A percentile compares a stretch with the other conserved stretches of the same genome.
Conservation (phyloP, 2,113 vertebrate species). For the Calonectris borealis region DNA sequence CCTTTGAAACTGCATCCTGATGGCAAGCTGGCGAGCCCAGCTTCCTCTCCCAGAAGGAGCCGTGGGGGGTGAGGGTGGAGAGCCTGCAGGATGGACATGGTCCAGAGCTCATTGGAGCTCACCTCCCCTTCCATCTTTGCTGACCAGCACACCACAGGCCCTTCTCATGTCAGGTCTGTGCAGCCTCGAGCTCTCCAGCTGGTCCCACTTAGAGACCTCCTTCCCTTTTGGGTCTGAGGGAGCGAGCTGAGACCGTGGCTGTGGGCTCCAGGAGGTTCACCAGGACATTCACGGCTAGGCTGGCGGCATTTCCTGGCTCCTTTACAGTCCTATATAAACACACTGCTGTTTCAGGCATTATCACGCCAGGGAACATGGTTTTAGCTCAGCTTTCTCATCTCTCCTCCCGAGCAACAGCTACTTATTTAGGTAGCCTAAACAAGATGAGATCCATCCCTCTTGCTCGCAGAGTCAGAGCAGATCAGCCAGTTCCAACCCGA, state of each 20-base stretch:
- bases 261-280: not conserved
- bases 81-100: not conserved
- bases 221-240: not conserved
- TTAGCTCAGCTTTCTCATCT: not conserved
- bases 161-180: not conserved
- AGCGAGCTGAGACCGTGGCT: not conserved
- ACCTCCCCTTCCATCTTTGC: not conserved
- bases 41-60: not conserved
- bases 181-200: not conserved
- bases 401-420: not conserved
- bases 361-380: not conserved
- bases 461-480: not conserved
- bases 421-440: not conserved
- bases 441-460: not conserved
- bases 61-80: not conserved
- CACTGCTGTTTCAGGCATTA: not conserved
- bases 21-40: fast-evolving
- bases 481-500: not conserved
- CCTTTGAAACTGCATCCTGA: not conserved
- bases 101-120: not conserved
- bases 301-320: not conserved
- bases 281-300: not conserved
- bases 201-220: not conserved
- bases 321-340: not conserved
- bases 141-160: not conserved